phyloP scores from a whole-genome alignment of 2,113 vertebrate species.

The Argyrosomus japonicus region DNA sequence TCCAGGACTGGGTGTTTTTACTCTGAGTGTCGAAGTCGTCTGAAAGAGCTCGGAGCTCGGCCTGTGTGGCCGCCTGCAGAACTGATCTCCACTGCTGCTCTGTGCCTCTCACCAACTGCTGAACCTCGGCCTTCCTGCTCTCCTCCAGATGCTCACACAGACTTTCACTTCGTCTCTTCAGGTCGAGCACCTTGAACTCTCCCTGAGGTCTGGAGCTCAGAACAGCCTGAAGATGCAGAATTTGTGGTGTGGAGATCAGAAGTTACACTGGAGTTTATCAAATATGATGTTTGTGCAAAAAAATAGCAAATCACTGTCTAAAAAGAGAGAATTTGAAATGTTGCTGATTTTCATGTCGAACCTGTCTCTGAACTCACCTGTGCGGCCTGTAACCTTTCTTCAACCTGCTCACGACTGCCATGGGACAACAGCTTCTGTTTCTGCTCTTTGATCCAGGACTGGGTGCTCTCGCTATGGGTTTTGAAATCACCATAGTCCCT shows the following conservation, averaged over 20 bases:
- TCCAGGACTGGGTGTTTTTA: conserved; percentile 67
- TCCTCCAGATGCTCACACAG: conserved; percentile 68
- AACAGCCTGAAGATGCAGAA: conserved; percentile 53
- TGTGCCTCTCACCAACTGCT: conserved; percentile 30
- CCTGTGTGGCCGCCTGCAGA: conserved; percentile 55
- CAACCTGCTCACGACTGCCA: conserved; percentile 19
- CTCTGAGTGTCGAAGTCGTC: conserved; percentile 72
- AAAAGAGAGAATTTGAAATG: background rate
- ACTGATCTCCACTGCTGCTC: conserved; percentile 76
- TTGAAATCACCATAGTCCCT: conserved; percentile 64
- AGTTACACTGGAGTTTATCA: background rate
- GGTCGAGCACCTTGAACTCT: conserved; percentile 61
- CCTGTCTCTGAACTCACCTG: conserved; percentile 63
- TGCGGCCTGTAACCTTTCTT: conserved; percentile 49
- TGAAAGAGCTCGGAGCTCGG: conserved; percentile 49
- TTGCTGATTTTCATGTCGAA: background rate
- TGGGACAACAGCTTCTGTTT: conserved; percentile 61
- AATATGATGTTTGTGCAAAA: no score
- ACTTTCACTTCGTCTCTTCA: conserved; percentile 52
- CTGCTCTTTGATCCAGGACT: conserved; percentile 74
- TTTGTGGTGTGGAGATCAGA: background rate
- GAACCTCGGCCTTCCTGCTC: conserved; percentile 52
- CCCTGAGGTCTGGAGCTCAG: conserved; percentile 61
- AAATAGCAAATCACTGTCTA: no score
- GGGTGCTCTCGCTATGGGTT: conserved; percentile 43